Evolutionary conservation across 2,113 vertebrate genomes (phyloP).

Genomic region (Toxotes chatareus): DNA sequence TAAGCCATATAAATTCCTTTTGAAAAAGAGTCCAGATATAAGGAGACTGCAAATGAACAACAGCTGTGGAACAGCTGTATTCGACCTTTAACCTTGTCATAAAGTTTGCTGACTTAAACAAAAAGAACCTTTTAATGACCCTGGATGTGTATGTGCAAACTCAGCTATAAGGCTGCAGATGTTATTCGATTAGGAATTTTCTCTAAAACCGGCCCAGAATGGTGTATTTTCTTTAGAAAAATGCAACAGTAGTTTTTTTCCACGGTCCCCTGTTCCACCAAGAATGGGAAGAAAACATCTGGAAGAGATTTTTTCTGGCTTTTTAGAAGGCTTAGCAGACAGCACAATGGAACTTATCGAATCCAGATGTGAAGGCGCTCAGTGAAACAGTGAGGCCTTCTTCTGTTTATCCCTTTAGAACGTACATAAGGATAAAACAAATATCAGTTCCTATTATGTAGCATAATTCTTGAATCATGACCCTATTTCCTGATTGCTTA

Average conservation of each 20-base stretch:
- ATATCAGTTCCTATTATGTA: constrained; percentile 30
- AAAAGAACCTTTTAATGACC: constrained; percentile 67
- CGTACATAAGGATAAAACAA: constrained; percentile 48
- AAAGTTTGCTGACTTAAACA: constrained; percentile 58
- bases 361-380: constrained; percentile 82
- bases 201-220: constrained; percentile 58
- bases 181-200: constrained; percentile 66
- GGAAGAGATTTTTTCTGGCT: constrained; percentile 83
- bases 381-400: constrained; percentile 68
- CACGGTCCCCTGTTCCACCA: constrained; percentile 75
- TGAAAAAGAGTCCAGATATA: constrained; percentile 37
- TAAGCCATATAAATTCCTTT: constrained; percentile 49
- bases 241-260: constrained; percentile 72
- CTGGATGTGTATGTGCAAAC: constrained; percentile 45
- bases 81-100: constrained; percentile 70
- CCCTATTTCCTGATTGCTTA: constrained; percentile 18
- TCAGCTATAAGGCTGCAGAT: constrained; percentile 51
- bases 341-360: constrained; percentile 83
- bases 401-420: constrained; percentile 62
- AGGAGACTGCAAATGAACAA: constrained; percentile 52
- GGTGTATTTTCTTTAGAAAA: constrained; percentile 79
- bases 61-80: constrained; percentile 70
- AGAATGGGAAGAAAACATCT: constrained; percentile 85
- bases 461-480: constrained; percentile 15
- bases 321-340: constrained; percentile 83